Percentiles rank a stretch among this genome's conserved stretches.
Evolutionary conservation across 1,140 invertebrate species (phyloP).

Genomic region (Plutomurus gul): DNA sequence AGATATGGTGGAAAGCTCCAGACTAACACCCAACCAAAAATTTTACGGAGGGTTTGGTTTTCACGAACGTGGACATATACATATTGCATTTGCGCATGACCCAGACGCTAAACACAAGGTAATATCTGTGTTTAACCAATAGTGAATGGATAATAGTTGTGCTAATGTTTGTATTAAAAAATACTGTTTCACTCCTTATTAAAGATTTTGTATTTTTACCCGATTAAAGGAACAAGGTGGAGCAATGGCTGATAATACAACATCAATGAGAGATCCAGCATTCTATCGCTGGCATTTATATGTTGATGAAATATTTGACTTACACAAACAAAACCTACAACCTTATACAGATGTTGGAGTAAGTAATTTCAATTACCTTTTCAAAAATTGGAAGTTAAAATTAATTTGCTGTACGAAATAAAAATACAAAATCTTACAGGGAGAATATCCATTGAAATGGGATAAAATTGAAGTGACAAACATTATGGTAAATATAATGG

Average conservation of each 20-base stretch:
- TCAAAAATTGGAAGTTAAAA: background rate
- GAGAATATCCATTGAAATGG: constrained; percentile 17
- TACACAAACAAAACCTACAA: constrained; percentile 69
- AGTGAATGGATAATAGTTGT: background rate
- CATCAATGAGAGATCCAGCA: constrained; percentile 70
- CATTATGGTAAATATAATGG: constrained; percentile 20
- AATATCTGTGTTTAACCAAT: background rate
- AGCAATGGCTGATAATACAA: constrained; percentile 56
- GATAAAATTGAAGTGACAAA: constrained; percentile 1
- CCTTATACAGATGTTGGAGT: constrained; percentile 59
- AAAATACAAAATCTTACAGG: constrained; percentile 49
- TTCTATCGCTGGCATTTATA: constrained; percentile 85
- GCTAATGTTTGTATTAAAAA: too few relatives aligned
- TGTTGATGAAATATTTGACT: constrained; percentile 76
- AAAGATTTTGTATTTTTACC: too few relatives aligned
- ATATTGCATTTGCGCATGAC: constrained; percentile 72
- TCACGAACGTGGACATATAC: constrained; percentile 73
- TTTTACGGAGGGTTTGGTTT: constrained; percentile 68
- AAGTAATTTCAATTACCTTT: too few relatives aligned
- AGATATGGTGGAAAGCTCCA: constrained; percentile 75
- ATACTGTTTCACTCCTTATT: too few relatives aligned
- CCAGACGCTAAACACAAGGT: constrained; percentile 62
- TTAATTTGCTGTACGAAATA: constrained; percentile 51
- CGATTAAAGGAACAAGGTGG: constrained; percentile 55
- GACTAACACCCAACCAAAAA: constrained; percentile 69